A percentile compares a stretch with the other conserved stretches of the same genome.
Evolutionary conservation across 2,888 invertebrate species (phyloP).

Genomic region (Euphydryas editha): DNA sequence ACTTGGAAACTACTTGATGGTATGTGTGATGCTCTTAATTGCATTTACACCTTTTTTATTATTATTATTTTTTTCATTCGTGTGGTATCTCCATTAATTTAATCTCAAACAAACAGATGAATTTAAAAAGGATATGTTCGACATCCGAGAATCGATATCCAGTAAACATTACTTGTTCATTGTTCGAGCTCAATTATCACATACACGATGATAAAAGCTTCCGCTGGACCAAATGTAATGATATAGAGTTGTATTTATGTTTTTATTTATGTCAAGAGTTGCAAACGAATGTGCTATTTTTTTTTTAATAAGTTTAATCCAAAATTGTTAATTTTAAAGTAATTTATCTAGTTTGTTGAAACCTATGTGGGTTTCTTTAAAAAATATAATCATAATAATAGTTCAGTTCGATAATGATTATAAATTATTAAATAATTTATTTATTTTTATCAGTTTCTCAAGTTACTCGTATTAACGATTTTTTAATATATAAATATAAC

Average conservation of each 20-base stretch:
- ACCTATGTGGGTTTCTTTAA: no score
- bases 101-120: not conserved
- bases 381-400: no score
- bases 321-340: no score
- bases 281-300: no score
- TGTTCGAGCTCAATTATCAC: slow-evolving; percentile 38
- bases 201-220: slow-evolving; percentile 41
- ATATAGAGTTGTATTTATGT: slow-evolving; percentile 22
- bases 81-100: not conserved
- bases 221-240: slow-evolving; percentile 36
- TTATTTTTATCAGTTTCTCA: no score
- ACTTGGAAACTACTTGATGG: not conserved
- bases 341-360: no score
- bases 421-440: no score
- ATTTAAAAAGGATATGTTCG: not conserved
- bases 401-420: no score
- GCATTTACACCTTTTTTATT: not conserved
- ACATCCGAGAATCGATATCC: slow-evolving; percentile 18
- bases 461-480: no score
- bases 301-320: no score
- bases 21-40: not conserved
- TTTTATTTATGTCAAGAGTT: not conserved
- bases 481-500: no score
- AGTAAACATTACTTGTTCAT: slow-evolving; percentile 29
- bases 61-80: not conserved